Evolutionary conservation across 23 tunicate species (phyloP).

Genomic region (Trididemnum miniatum): DNA sequence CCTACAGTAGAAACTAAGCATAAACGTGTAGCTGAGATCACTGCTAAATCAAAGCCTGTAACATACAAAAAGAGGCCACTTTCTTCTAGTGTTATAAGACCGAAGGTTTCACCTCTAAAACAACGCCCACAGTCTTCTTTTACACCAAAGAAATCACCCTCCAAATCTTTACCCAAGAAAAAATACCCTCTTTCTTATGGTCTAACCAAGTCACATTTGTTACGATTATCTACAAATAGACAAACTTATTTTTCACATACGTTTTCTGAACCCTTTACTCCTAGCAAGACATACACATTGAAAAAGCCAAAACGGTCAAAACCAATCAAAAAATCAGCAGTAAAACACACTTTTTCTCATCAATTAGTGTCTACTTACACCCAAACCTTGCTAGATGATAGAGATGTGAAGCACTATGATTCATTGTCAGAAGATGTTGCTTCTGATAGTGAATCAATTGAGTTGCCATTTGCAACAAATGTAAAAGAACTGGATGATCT

Average conservation of each 20-base stretch:
- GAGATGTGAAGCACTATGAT: background rate
- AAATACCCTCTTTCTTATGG: constrained; percentile 49
- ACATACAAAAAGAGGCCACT: background rate
- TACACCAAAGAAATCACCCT: background rate
- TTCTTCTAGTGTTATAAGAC: background rate
- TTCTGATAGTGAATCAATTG: constrained; percentile 18
- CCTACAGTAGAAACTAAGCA: background rate
- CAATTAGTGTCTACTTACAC: constrained; percentile 1
- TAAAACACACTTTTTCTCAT: background rate
- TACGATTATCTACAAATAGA: constrained; percentile 12
- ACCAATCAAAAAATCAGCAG: background rate
- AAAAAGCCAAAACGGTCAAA: no score
- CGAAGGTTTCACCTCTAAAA: background rate
- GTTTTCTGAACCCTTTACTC: background rate
- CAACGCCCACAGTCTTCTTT: background rate
- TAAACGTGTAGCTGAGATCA: background rate
- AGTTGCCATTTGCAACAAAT: background rate
- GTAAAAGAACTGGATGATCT: constrained; percentile 7
- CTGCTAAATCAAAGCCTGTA: background rate
- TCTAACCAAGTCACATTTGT: constrained; percentile 42
- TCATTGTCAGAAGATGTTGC: background rate
- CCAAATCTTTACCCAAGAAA: background rate
- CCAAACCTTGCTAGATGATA: constrained; percentile 2
- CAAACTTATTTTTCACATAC: background rate
- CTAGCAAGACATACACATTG: background rate